Conservation (phyloP, 2,113 vertebrate genomes). For the Centropus unirufus region DNA sequence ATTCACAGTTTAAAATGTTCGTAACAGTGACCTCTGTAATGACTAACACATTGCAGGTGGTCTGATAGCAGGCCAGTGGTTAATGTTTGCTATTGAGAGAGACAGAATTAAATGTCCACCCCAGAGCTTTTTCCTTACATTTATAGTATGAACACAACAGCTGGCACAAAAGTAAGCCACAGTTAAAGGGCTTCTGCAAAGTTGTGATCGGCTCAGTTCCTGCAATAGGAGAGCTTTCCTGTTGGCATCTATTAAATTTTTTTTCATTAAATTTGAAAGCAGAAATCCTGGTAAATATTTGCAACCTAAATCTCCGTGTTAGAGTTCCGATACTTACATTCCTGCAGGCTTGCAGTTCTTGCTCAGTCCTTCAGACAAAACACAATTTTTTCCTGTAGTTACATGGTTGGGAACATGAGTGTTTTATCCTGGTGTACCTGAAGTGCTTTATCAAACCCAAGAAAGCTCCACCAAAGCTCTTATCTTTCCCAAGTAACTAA, state of each 20-base stretch:
- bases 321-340: background rate
- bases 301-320: background rate
- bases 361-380: background rate
- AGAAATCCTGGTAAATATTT: background rate
- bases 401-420: background rate
- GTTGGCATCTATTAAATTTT: conserved; percentile 7
- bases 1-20: conserved; percentile 96
- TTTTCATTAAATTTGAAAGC: background rate
- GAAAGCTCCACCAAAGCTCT: background rate
- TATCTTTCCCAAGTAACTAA: background rate
- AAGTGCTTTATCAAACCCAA: background rate
- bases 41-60: conserved; percentile 97
- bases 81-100: conserved; percentile 59
- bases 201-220: background rate
- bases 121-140: conserved; percentile 64
- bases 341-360: background rate
- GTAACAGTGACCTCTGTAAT: conserved; percentile 94
- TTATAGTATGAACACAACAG: conserved; percentile 74
- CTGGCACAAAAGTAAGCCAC: conserved; percentile 55
- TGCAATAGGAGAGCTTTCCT: conserved; percentile 4
- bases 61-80: conserved; percentile 84
- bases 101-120: conserved; percentile 69
- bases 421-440: background rate
- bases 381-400: background rate
- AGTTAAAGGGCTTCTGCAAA: conserved; percentile 42